Base-by-base conservation (phyloP, 2,797 vertebrate species). In the Macropodus opercularis region DNA sequence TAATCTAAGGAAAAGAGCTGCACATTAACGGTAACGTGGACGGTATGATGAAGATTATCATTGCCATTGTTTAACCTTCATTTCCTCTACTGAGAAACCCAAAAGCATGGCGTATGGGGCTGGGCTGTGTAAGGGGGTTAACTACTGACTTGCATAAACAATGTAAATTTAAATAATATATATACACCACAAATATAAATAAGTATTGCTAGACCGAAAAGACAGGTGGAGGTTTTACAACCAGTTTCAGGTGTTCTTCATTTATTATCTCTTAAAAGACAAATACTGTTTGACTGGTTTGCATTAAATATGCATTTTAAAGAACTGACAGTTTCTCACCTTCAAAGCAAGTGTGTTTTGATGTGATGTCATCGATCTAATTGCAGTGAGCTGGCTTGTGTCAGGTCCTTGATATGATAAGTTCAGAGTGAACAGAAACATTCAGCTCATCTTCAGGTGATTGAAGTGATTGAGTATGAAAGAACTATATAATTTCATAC, bases 1-100 rank as follows among this genome's bases (percentile, higher is more conserved):
- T 88, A 81, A 88, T 81, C 63, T 69, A 81, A 75, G 59, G 47
- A 61, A 67, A 72, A 58, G 54, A 74, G 72, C 44, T 6, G 53
- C 36, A 42, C n/a, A 69, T 77, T 83, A 61, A 79, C 63, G 81
- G 42, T 69, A 76, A 80, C 72, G 72, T 2, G 46, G 38, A 59
- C 31, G 41, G 41, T 60, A 21, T 22, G 63, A 83, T 69, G 70
- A 74, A 79, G 78, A 80, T 53, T 75, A 79, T n/a, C n/a, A 79
- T 61, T 75, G 74, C 58, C 57, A 53, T 68, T 44, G 75, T 75
- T 79, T 83, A n/a, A n/a, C n/a, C 53, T 9, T 86, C 68, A 70
- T 69, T 66, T 35, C 65, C n/a, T 75, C 72, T 79, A 22, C 52
- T 32, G 38, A 49, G 59, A 64, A 75, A 56, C 51, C 39, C 46